Conservation (phyloP, 2,888 invertebrate genomes). For the Fragum whitleyi region DNA sequence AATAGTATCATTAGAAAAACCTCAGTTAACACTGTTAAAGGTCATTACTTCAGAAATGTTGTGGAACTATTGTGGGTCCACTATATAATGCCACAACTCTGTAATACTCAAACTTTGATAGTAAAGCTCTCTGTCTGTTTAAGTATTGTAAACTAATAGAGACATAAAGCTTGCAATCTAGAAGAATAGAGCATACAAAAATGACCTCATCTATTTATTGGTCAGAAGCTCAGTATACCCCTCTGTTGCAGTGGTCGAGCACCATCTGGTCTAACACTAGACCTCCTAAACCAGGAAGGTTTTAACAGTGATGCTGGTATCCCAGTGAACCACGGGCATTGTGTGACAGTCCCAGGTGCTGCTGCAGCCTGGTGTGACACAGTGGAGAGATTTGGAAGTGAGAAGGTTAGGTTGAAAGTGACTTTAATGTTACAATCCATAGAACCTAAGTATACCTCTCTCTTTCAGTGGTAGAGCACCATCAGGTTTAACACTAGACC, state of each 20-base stretch:
- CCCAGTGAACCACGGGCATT: constrained; percentile 75
- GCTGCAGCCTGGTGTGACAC: constrained; percentile 83
- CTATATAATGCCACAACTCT: constrained; percentile 85
- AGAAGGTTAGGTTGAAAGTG: constrained; percentile 81
- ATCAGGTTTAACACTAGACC: constrained; percentile 71
- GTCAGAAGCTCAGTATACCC: background rate
- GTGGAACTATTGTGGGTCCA: no score
- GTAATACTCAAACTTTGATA: constrained; percentile 85
- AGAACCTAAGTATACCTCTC: background rate
- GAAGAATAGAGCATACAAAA: no score
- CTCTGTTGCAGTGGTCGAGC: constrained; percentile 76
- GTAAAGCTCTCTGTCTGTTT: constrained; percentile 85
- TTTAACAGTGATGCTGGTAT: constrained; percentile 62
- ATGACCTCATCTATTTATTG: no score
- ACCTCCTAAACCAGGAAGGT: constrained; percentile 71
- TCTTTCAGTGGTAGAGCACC: constrained; percentile 79
- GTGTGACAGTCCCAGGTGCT: constrained; percentile 84
- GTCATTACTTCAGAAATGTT: no score
- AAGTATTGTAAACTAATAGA: no score
- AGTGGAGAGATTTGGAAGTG: constrained; percentile 80
- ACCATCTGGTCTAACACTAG: constrained; percentile 72
- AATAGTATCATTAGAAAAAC: no score
- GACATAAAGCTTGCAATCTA: no score
- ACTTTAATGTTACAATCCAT: no score
- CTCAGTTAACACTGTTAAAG: no score